Percentiles rank a stretch among this genome's conserved stretches.
These are phyloP conservation scores for Atrichornis clamosus DNA, from an alignment of 2,113 vertebrate species.

Conservation along the genomic window DNA sequence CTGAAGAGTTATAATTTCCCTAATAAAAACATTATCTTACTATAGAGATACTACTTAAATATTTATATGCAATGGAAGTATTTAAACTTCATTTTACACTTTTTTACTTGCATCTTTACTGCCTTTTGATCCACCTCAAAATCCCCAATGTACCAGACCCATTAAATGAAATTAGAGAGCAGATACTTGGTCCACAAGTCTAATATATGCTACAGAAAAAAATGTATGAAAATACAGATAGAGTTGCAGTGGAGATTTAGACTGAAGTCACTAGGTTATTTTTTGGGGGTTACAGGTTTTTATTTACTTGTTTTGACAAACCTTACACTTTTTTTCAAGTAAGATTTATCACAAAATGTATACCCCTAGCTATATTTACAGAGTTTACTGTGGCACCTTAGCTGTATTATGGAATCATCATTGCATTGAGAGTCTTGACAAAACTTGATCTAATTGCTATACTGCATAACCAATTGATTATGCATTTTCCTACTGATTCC, in stretches of 20 bases:
- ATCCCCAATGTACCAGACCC: background rate
- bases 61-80: background rate
- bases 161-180: background rate
- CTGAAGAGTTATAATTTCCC: background rate
- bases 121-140: background rate
- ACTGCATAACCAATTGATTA: slow-evolving; percentile 50
- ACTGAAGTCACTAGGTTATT: background rate
- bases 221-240: background rate
- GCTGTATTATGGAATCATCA: background rate
- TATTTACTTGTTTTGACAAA: background rate
- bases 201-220: background rate
- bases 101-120: background rate
- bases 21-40: background rate
- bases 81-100: background rate
- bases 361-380: background rate
- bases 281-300: background rate
- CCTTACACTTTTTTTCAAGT: background rate
- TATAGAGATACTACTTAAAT: background rate
- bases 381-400: background rate
- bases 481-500: slow-evolving; percentile 10
- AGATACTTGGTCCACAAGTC: background rate
- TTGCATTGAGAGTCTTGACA: background rate
- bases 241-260: background rate
- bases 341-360: background rate
- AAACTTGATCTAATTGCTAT: slow-evolving; percentile 29